Conservation (phyloP, 2,888 invertebrate genomes). For the Caenorhabditis parvicauda region DNA sequence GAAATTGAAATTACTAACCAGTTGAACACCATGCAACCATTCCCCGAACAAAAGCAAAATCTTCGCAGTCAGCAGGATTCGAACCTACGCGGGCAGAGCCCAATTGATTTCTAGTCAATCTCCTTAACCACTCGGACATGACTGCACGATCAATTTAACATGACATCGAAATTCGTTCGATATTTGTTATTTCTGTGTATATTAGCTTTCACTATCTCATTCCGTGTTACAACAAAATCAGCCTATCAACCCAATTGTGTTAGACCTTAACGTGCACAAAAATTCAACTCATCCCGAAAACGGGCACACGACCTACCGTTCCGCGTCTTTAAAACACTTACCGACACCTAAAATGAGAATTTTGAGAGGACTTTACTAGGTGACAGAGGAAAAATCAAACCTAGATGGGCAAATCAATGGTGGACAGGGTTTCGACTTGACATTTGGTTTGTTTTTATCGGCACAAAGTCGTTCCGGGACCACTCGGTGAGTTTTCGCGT, state of each 20-base stretch:
- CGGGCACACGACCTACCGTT: constrained; percentile 12
- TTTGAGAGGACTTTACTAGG: too few relatives aligned
- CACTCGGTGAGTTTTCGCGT: constrained; percentile 43
- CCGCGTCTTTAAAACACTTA: constrained; percentile 5
- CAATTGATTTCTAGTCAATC: constrained; percentile 55
- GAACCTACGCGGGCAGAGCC: constrained; percentile 58
- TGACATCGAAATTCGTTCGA: too few relatives aligned
- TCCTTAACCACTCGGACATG: constrained; percentile 55
- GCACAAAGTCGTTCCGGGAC: constrained; percentile 60
- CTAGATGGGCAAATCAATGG: constrained; percentile 52
- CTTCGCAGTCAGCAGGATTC: constrained; percentile 57
- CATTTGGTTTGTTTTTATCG: constrained; percentile 48
- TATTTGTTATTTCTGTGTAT: too few relatives aligned
- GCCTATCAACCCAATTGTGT: too few relatives aligned
- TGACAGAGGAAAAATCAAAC: too few relatives aligned
- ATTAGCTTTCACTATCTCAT: too few relatives aligned
- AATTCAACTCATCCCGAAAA: background rate
- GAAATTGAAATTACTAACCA: too few relatives aligned
- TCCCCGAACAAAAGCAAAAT: too few relatives aligned
- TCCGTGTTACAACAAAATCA: too few relatives aligned
- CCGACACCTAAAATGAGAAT: constrained; percentile 28
- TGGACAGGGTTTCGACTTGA: constrained; percentile 44
- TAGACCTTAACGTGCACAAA: too few relatives aligned
- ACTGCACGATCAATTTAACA: too few relatives aligned
- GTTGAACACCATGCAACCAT: too few relatives aligned